Percentiles rank a stretch among this genome's conserved stretches.
phyloP scores from a whole-genome alignment of 92 coral and sea anemone genomes.

The Desmophyllum pertusum region DNA sequence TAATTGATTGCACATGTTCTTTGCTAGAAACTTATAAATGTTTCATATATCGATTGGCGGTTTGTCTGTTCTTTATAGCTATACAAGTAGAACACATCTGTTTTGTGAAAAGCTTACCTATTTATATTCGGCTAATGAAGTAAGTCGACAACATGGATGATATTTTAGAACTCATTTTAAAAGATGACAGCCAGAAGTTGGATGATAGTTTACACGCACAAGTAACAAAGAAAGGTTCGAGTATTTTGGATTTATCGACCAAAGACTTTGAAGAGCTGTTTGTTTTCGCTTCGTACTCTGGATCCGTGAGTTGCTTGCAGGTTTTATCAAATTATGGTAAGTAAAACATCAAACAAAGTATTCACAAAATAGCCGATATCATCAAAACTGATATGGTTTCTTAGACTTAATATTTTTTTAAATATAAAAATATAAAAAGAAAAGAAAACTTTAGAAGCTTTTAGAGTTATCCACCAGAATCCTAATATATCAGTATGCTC shows the following conservation, averaged over 20 bases:
- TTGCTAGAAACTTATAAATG: too few relatives aligned
- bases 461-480: not conserved
- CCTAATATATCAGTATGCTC: not conserved
- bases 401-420: not conserved
- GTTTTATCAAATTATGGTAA: not conserved
- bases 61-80: too few relatives aligned
- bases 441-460: too few relatives aligned
- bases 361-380: not conserved
- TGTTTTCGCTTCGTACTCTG: constrained; percentile 7
- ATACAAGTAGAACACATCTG: too few relatives aligned
- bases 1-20: too few relatives aligned
- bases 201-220: not conserved
- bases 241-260: constrained; percentile 5
- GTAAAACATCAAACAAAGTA: not conserved
- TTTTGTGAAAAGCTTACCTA: not conserved
- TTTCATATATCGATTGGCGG: too few relatives aligned
- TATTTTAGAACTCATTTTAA: not conserved
- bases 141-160: not conserved
- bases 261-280: constrained; percentile 4
- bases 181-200: not conserved
- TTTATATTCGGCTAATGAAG: not conserved
- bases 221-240: constrained; percentile 7
- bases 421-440: too few relatives aligned
- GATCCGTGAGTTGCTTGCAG: not conserved
- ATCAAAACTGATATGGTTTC: too few relatives aligned